Conservation (phyloP, 2,797 vertebrate genomes). For the Anabacerthia variegaticeps region DNA sequence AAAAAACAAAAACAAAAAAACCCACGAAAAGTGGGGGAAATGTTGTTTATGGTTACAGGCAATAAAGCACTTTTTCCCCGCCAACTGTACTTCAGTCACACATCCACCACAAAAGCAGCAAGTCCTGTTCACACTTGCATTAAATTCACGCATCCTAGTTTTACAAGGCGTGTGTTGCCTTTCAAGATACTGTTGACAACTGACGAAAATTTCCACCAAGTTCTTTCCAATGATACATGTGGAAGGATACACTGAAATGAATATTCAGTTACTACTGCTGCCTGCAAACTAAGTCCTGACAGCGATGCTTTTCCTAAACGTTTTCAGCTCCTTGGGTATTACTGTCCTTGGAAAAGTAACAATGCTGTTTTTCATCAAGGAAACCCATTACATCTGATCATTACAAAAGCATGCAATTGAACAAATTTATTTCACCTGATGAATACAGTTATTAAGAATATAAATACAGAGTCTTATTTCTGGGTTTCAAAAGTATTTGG, state of each 20-base stretch:
- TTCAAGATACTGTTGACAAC: neutral
- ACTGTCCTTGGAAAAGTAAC: neutral
- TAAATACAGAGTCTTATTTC: neutral
- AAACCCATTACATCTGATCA: neutral
- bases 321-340: neutral
- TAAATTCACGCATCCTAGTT: neutral
- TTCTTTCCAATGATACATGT: neutral
- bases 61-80: neutral
- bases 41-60: neutral
- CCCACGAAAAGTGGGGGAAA: neutral
- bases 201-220: neutral
- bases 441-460: neutral
- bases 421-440: neutral
- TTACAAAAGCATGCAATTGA: neutral
- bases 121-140: neutral
- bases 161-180: neutral
- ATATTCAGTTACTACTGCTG: neutral
- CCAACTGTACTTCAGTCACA: neutral
- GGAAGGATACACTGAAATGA: neutral
- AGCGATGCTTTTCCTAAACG: neutral
- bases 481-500: neutral
- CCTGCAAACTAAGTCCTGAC: neutral
- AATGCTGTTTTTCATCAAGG: neutral
- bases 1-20: neutral
- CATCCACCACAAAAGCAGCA: neutral